Conservation (phyloP, 1,140 invertebrate species). For the Drepana arcuata region DNA sequence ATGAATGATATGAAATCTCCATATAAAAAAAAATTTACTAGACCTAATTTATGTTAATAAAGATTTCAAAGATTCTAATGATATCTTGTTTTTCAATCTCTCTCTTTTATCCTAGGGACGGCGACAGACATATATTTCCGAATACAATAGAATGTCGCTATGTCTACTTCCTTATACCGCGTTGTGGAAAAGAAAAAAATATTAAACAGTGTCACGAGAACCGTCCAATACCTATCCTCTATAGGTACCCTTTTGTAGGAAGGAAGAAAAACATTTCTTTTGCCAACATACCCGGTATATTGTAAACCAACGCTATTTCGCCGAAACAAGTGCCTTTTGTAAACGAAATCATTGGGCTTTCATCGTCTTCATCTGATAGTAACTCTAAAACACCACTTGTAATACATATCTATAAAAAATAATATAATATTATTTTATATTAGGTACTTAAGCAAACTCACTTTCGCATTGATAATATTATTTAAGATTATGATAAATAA, state of each 20-base stretch:
- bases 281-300: slow-evolving; percentile 58
- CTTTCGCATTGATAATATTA: no score
- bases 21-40: neutral
- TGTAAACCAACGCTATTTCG: slow-evolving; percentile 50
- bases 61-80: neutral
- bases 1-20: no score
- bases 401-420: slow-evolving; percentile 41
- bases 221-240: no score
- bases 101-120: no score
- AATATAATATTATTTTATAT: neutral
- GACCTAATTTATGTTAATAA: neutral
- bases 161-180: no score
- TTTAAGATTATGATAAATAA: slow-evolving; percentile 5
- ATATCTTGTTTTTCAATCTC: no score
- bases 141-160: no score
- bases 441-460: neutral
- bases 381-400: slow-evolving; percentile 62
- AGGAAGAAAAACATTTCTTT: no score
- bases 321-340: slow-evolving; percentile 64
- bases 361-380: slow-evolving; percentile 65
- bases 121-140: no score
- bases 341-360: slow-evolving; percentile 68
- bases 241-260: no score
- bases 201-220: no score
- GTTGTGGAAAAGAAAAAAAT: no score